These are phyloP conservation scores for Coenonympha glycerion DNA, from an alignment of 2,888 invertebrate genomes.

Conservation along the genomic window DNA sequence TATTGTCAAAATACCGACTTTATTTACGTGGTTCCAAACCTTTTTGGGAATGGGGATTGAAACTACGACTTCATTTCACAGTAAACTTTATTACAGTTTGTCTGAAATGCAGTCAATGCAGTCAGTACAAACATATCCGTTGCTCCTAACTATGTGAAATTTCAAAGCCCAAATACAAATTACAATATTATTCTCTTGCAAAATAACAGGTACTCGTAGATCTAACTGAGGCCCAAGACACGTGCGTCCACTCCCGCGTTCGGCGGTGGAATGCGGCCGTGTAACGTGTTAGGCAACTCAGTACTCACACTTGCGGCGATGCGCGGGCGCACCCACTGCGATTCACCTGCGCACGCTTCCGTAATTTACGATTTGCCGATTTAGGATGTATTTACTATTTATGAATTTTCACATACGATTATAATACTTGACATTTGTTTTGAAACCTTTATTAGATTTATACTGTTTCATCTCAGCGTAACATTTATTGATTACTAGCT, in stretches of 20 bases:
- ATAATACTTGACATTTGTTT: not conserved
- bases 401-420: not conserved
- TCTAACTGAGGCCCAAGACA: slow-evolving; percentile 54
- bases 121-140: not conserved
- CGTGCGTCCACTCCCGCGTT: slow-evolving; percentile 45
- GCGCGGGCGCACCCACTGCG: slow-evolving; percentile 2
- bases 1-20: too few species aligned
- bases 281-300: slow-evolving; percentile 56
- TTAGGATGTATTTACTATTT: slow-evolving; percentile 5
- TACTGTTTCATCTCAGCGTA: too few species aligned
- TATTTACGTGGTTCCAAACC: too few species aligned
- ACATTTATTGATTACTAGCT: too few species aligned
- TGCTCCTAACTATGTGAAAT: not conserved
- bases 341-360: slow-evolving; percentile 8
- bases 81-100: too few species aligned
- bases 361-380: slow-evolving; percentile 1
- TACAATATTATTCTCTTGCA: slow-evolving; percentile 14
- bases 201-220: too few species aligned
- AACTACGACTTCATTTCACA: too few species aligned
- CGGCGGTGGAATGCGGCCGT: slow-evolving; percentile 57
- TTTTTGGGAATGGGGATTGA: too few species aligned
- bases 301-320: not conserved
- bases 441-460: not conserved
- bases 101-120: not conserved
- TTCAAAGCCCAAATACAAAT: not conserved